Base-by-base conservation (phyloP, 2,888 invertebrate genomes). In the Allacma fusca region DNA sequence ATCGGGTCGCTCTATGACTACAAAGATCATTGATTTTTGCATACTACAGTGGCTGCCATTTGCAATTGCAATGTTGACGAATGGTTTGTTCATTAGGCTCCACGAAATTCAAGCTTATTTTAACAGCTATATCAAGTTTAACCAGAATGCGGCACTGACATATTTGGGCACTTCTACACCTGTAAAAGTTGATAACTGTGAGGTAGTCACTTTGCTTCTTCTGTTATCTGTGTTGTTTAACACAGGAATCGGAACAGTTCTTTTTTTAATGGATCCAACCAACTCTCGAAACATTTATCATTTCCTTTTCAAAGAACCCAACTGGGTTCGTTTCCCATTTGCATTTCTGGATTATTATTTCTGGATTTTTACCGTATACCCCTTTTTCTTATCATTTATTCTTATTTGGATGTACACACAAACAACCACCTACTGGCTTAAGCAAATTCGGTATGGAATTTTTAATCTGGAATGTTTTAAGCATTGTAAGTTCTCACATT, bases 391-490 rank as follows among this genome's bases (percentile, higher is more conserved):
- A 0, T 34, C 40, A 0, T 23, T 44, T 24, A 13, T 44, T 26
- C 23, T 70, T 23, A 19, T 44, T 5, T 70, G 70, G 70, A 70
- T 44, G 2, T 70, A 70, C 44, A 44, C 44, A 13, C 24, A 50
- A 24, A 44, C 23, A 1, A 70, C 50, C 1, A 70, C 70, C 23
- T 44, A 24, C 50, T 70, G 70, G 70, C 44, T 70, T 1, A n/a
- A 24, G 43, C 44, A 70, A 44, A 24, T 70, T 40, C 34, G 23
- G 70, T 70, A 26, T 13, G 44, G 9, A 43, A 43, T 43, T 43
- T 43, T 19, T 43, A 13, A 13, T 43, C 19, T 13, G 19, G n/a
- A n/a, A n/a, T n/a, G n/a, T n/a, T n/a, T n/a, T n/a, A 43, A 43
- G n/a, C n/a, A n/a, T n/a, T 57, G 4, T 57, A 16, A 57, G 19